These are phyloP conservation scores for Alethe castanea DNA, from an alignment of 2,113 vertebrate species.

Conservation along the genomic window DNA sequence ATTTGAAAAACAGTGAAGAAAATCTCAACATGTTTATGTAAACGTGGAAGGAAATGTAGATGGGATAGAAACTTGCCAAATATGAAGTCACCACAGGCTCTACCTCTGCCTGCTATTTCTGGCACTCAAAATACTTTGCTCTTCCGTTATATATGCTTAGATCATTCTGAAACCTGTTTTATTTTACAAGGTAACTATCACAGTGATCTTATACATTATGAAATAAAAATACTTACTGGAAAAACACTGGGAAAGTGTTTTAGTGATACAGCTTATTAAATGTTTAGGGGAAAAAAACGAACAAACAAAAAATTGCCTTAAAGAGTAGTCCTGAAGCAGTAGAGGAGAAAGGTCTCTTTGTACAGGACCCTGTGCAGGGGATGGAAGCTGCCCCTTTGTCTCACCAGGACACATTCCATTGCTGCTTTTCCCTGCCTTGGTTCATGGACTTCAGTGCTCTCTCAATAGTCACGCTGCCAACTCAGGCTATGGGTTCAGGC, in stretches of 20 bases:
- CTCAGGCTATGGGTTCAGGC: accelerated
- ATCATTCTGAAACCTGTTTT: background rate
- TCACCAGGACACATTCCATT: background rate
- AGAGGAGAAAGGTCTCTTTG: background rate
- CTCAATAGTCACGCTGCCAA: accelerated
- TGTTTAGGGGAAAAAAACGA: background rate
- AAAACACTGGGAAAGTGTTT: background rate
- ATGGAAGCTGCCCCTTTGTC: background rate
- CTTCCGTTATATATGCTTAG: background rate
- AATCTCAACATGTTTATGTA: background rate
- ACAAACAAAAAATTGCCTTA: background rate
- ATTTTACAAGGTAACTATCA: background rate
- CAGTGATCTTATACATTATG: background rate
- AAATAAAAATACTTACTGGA: background rate
- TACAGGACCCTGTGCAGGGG: background rate
- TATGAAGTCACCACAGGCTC: background rate
- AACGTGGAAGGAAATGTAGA: background rate
- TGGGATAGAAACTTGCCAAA: background rate
- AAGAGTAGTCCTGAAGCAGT: background rate
- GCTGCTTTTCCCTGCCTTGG: background rate
- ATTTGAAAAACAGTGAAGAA: background rate
- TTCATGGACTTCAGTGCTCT: background rate
- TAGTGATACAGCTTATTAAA: background rate
- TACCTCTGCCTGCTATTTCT: background rate
- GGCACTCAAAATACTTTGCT: background rate